Percentiles rank a stretch among this genome's conserved stretches.
phyloP scores from a whole-genome alignment of 2,888 invertebrate genomes.

The Galerucella nymphaeae region DNA sequence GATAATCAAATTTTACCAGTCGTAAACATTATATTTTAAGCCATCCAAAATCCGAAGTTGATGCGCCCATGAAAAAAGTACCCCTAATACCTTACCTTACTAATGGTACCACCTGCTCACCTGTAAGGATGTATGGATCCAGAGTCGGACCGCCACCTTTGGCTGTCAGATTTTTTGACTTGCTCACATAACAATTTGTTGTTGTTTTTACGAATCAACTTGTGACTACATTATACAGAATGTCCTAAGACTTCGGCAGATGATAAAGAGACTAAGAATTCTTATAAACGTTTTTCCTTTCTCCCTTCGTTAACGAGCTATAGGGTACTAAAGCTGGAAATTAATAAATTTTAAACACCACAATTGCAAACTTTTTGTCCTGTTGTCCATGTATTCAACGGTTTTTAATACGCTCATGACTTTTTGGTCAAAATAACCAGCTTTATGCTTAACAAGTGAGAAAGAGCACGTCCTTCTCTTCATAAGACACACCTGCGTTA shows the following conservation, averaged over 20 bases:
- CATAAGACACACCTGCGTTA: constrained; percentile 5
- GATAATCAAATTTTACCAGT: neutral
- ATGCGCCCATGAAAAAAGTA: constrained; percentile 5
- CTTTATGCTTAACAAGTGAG: constrained; percentile 12
- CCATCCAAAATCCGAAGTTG: neutral
- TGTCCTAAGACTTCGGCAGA: too few species aligned
- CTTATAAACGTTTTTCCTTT: too few species aligned
- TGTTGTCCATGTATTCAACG: neutral
- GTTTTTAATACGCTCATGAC: constrained; percentile 2
- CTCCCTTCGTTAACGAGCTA: too few species aligned
- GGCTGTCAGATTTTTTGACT: too few species aligned
- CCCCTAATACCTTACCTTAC: neutral
- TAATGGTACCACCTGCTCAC: constrained; percentile 17
- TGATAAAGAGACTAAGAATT: too few species aligned
- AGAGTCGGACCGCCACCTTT: too few species aligned
- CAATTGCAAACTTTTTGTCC: too few species aligned
- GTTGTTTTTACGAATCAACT: too few species aligned
- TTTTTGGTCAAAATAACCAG: constrained; percentile 13
- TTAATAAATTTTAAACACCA: too few species aligned
- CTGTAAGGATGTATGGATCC: constrained; percentile 1
- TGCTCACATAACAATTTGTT: too few species aligned
- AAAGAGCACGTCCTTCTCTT: constrained; percentile 10
- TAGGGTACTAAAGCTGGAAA: too few species aligned
- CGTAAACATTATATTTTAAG: neutral
- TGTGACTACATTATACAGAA: too few species aligned